A percentile compares a stretch with the other conserved stretches of the same genome.
phyloP scores from a whole-genome alignment of 2,113 vertebrate species.

The Ahaetulla prasina region DNA sequence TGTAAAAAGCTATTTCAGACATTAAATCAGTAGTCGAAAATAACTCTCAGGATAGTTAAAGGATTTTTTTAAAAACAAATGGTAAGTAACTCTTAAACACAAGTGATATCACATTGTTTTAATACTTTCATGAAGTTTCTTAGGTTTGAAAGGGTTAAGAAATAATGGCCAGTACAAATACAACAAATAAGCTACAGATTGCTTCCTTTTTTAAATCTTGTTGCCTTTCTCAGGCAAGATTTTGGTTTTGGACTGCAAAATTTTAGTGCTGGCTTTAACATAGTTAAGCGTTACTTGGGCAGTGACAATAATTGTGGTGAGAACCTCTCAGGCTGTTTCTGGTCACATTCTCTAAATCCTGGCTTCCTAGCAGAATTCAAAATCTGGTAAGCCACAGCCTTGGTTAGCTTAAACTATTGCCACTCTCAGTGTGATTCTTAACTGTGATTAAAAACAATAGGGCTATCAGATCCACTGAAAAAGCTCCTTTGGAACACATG shows the following conservation, averaged over 20 bases:
- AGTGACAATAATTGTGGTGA: not conserved
- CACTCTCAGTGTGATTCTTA: not conserved
- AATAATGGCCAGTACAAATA: slow-evolving; percentile 6
- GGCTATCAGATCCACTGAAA: not conserved
- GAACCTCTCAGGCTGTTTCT: not conserved
- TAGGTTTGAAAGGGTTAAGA: slow-evolving; percentile 68
- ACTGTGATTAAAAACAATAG: not conserved
- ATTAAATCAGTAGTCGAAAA: slow-evolving; percentile 63
- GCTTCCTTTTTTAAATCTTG: not conserved
- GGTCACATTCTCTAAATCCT: not conserved
- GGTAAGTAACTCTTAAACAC: slow-evolving; percentile 76
- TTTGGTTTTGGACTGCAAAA: not conserved
- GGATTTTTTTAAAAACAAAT: slow-evolving; percentile 56
- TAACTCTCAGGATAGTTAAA: slow-evolving; percentile 53
- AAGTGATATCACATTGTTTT: slow-evolving; percentile 65
- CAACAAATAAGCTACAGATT: not conserved
- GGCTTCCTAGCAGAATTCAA: not conserved
- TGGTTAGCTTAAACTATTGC: not conserved
- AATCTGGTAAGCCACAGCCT: not conserved
- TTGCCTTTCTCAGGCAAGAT: not conserved
- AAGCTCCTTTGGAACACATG: not conserved
- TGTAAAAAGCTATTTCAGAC: slow-evolving; percentile 66
- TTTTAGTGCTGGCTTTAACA: not conserved
- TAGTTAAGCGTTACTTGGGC: not conserved
- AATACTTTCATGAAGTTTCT: slow-evolving; percentile 54